Evolutionary conservation across 2,888 invertebrate genomes (phyloP).

Genomic region (Clitarchus hookeri): DNA sequence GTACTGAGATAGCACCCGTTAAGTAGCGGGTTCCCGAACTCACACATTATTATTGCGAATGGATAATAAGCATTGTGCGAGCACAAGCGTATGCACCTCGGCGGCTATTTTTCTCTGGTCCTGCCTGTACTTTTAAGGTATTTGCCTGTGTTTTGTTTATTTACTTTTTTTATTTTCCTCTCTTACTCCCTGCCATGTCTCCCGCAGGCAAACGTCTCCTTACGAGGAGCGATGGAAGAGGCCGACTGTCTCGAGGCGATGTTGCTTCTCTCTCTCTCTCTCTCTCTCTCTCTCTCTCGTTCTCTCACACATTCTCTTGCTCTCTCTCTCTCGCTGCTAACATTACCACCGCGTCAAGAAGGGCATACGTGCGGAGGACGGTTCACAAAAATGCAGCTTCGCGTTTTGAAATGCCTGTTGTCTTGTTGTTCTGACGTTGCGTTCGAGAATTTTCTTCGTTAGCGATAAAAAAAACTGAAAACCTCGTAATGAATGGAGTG

Average conservation of each 20-base stretch:
- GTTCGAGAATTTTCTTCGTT: too few relatives aligned
- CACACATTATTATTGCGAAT: background rate
- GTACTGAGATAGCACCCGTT: too few relatives aligned
- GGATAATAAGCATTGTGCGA: background rate
- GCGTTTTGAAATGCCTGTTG: too few relatives aligned
- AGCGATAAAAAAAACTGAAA: too few relatives aligned
- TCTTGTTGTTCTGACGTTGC: too few relatives aligned
- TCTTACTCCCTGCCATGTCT: background rate
- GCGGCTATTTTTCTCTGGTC: background rate
- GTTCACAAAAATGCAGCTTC: too few relatives aligned
- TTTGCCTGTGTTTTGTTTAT: too few relatives aligned
- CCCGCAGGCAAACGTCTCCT: background rate
- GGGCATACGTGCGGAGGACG: background rate
- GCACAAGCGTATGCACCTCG: background rate
- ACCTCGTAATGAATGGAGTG: too few relatives aligned
- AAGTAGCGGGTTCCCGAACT: too few relatives aligned
- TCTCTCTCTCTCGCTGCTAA: background rate
- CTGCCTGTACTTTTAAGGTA: slow-evolving; percentile 1
- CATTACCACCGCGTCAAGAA: background rate
- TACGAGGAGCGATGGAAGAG: background rate
- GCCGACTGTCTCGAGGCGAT: background rate
- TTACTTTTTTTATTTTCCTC: background rate
- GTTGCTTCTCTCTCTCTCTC: background rate
- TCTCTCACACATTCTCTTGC: too few relatives aligned
- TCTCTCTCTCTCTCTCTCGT: background rate